These are phyloP conservation scores for Synanthedon tipuliformis DNA, from an alignment of 2,888 invertebrate species.

Conservation along the genomic window DNA sequence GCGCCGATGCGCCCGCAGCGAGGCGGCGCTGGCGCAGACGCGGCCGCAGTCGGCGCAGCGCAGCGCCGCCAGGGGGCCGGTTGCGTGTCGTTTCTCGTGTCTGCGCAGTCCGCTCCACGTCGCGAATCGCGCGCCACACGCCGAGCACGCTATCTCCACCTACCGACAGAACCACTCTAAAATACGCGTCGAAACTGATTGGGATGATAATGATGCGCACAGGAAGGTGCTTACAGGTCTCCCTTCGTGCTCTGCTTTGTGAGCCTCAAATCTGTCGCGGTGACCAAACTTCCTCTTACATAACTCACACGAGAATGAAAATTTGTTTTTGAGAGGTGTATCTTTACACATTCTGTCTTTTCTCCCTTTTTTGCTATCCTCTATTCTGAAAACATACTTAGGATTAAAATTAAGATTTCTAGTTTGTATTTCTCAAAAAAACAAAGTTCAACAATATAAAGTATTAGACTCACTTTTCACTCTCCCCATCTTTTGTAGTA, in stretches of 20 bases:
- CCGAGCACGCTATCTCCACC: slow-evolving; percentile 27
- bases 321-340: slow-evolving; percentile 23
- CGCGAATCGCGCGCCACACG: slow-evolving; percentile 47
- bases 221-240: slow-evolving; percentile 33
- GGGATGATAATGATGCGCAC: too few relatives aligned
- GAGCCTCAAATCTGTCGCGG: slow-evolving; percentile 41
- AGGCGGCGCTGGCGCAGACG: slow-evolving; percentile 38
- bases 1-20: slow-evolving; percentile 39
- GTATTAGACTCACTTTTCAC: background rate
- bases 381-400: too few relatives aligned
- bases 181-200: background rate
- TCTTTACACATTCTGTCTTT: slow-evolving; percentile 19
- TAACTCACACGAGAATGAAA: slow-evolving; percentile 24
- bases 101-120: slow-evolving; percentile 45
- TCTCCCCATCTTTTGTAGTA: background rate
- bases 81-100: slow-evolving; percentile 44
- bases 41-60: slow-evolving; percentile 48
- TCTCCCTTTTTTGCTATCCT: slow-evolving; percentile 5
- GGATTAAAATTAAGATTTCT: too few relatives aligned
- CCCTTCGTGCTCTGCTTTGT: slow-evolving; percentile 45
- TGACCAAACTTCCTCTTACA: slow-evolving; percentile 45
- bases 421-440: too few relatives aligned
- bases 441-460: too few relatives aligned
- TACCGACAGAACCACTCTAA: slow-evolving; percentile 3
- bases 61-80: slow-evolving; percentile 27